A percentile compares a stretch with the other conserved stretches of the same genome.
Conservation (phyloP, 2,888 invertebrate species). For the Conistra vaccinii region DNA sequence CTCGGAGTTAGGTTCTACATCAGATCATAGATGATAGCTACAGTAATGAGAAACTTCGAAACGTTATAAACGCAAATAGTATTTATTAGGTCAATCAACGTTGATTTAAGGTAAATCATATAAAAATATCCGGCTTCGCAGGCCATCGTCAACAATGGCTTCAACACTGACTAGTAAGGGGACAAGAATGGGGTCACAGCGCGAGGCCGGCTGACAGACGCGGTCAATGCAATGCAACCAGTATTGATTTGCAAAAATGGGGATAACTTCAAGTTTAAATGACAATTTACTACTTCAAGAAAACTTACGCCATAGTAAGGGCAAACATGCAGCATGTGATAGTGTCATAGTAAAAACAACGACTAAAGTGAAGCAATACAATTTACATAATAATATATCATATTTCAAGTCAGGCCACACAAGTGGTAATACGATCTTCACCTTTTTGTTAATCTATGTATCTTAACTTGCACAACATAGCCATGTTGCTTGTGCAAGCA, state of each 20-base stretch:
- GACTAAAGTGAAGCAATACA: constrained; percentile 57
- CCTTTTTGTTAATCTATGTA: constrained; percentile 53
- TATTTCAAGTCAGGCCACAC: constrained; percentile 71
- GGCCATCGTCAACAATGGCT: constrained; percentile 67
- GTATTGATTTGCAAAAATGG: constrained; percentile 70
- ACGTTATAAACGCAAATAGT: not conserved
- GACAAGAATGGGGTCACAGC: constrained; percentile 84
- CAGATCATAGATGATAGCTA: constrained; percentile 62
- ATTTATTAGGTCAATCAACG: constrained; percentile 3
- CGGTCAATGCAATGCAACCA: constrained; percentile 79
- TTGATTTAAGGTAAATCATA: constrained; percentile 62
- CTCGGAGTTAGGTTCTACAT: constrained; percentile 74
- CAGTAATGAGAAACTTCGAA: constrained; percentile 43
- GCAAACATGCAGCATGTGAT: not conserved
- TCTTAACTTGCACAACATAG: constrained; percentile 50
- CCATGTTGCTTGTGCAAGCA: constrained; percentile 36
- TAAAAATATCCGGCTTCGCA: constrained; percentile 71
- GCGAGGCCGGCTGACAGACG: constrained; percentile 75
- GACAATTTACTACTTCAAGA: constrained; percentile 19
- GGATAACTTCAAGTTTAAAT: constrained; percentile 59
- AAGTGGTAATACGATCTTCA: constrained; percentile 56
- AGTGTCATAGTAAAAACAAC: constrained; percentile 34
- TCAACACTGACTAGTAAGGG: constrained; percentile 81
- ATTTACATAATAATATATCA: constrained; percentile 59
- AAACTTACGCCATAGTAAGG: constrained; percentile 2